A percentile compares a stretch with the other conserved stretches of the same genome.
These are phyloP conservation scores for Tachina grossa DNA, from an alignment of 2,888 invertebrate species.

Conservation along the genomic window DNA sequence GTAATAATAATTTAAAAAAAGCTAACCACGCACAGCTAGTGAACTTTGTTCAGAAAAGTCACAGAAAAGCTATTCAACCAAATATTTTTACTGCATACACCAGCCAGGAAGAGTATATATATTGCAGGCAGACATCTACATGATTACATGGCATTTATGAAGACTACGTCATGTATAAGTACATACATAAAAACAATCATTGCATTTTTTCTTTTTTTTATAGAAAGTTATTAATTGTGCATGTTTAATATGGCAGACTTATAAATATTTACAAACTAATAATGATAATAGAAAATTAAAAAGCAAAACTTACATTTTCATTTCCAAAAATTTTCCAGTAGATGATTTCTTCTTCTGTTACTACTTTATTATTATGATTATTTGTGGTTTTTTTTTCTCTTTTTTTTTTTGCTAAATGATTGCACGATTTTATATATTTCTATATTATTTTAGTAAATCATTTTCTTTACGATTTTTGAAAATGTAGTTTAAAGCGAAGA, in stretches of 20 bases:
- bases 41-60: no score
- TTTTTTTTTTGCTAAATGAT: conserved; percentile 57
- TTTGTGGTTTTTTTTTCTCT: neutral
- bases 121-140: neutral
- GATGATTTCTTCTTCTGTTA: conserved; percentile 49
- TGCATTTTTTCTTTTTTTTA: conserved; percentile 10
- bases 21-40: no score
- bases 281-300: conserved; percentile 21
- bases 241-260: conserved; percentile 23
- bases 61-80: neutral
- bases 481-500: conserved; percentile 48
- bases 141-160: neutral
- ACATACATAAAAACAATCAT: no score
- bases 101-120: conserved; percentile 1
- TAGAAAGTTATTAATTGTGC: conserved; percentile 49
- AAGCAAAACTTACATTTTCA: conserved; percentile 63
- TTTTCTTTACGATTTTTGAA: conserved; percentile 24
- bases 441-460: conserved; percentile 49
- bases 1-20: no score
- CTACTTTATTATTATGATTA: conserved; percentile 30
- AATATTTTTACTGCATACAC: neutral
- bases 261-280: conserved; percentile 50
- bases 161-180: neutral
- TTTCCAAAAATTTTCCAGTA: conserved; percentile 55
- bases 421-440: conserved; percentile 56